Evolutionary conservation across 2,888 invertebrate genomes (phyloP), one percentile per base, ranked within the genome.

Genomic region (Drosophila aldrichi): DNA sequence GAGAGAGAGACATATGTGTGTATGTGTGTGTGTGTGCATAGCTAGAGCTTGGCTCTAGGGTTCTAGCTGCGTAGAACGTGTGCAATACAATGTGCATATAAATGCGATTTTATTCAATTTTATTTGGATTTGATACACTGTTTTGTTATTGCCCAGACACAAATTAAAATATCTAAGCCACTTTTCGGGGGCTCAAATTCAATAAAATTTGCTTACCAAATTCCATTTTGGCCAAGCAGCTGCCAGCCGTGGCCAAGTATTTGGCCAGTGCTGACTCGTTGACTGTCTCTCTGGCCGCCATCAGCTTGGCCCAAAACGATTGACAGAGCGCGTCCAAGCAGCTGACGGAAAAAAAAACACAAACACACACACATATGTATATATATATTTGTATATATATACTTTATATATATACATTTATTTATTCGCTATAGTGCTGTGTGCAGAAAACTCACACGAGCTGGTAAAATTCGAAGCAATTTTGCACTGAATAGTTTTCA

Each of bases 401-500:
- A 51, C 20, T 22, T 2, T 2, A 51, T 10, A 22, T 25, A 58
- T 7, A 44, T 36, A n/a, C n/a, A n/a, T n/a, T n/a, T 57, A 59
- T 51, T 16, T 70, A 41, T 52, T n/a, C 18, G 36, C 29, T n/a
- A 41, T 25, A 63, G 63, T 49, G n/a, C 32, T 34, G 62, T 57
- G 43, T 56, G 68, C 41, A 44, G 59, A 49, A 46, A 69, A 70
- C 81, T 66, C 46, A 60, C 70, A 68, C 64, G 52, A 70, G 67
- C 71, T 85, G 72, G 70, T 69, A 82, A 82, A 88, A 82, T 82
- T 70, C 80, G 70, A 88, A 82, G 83, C 89, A 82, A 80, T 82
- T 90, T 90, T 90, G 77, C 87, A 75, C 76, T 79, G 82, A 90
- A 89, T 79, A 89, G 79, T 89, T 89, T 91, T 87, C 91, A 92